Conservation (phyloP, 2,888 invertebrate genomes). For the Hypomecis punctinalis region DNA sequence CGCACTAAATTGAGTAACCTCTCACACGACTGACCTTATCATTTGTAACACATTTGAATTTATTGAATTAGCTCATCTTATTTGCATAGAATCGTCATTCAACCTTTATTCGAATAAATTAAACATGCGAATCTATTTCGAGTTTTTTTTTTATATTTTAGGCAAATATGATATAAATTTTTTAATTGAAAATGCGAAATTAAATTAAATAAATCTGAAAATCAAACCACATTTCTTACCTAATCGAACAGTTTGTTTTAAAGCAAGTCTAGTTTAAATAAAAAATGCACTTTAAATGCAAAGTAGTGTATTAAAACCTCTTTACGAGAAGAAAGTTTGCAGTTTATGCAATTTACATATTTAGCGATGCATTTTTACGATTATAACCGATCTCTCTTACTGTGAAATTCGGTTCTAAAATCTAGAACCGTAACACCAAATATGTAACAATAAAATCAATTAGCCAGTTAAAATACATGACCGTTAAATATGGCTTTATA, state of each 20-base stretch:
- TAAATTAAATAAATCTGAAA: too few relatives aligned
- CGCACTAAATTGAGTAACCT: conserved; percentile 55
- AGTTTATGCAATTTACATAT: background rate
- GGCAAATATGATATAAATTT: too few relatives aligned
- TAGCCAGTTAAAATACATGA: conserved; percentile 3
- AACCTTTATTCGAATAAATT: conserved; percentile 43
- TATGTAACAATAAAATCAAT: background rate
- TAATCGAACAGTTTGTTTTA: too few relatives aligned
- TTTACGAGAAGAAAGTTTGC: conserved; percentile 11
- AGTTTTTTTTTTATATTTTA: background rate
- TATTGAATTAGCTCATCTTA: conserved; percentile 36
- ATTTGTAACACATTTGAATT: conserved; percentile 34
- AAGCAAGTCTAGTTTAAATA: background rate
- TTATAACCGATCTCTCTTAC: background rate
- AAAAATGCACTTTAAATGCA: background rate
- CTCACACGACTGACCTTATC: conserved; percentile 62
- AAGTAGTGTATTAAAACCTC: background rate
- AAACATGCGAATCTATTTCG: conserved; percentile 9
- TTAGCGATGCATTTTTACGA: background rate
- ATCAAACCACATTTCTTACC: too few relatives aligned
- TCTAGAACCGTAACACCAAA: background rate
- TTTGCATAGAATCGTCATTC: conserved; percentile 41
- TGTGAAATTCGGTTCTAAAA: background rate
- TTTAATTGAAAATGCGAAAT: too few relatives aligned
- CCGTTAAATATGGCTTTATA: conserved; percentile 1